Evolutionary conservation across 2,113 vertebrate species (phyloP).

Genomic region (Muntiacus reevesi): DNA sequence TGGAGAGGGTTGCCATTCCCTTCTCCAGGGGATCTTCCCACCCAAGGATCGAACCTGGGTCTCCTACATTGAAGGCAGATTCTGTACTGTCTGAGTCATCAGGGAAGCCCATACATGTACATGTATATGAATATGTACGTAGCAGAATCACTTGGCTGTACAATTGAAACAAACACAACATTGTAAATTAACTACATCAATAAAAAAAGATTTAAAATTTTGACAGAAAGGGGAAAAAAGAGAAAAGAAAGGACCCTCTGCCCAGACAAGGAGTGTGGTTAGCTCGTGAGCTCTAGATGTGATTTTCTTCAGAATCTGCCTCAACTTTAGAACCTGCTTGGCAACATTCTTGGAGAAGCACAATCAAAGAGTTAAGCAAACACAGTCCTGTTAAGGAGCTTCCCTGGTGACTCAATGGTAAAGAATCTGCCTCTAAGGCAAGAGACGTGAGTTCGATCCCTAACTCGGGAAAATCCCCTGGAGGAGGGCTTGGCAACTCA

Average conservation of each 20-base stretch:
- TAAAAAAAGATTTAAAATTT: background rate
- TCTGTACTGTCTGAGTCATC: background rate
- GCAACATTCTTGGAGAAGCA: background rate
- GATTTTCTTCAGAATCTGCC: background rate
- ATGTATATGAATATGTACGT: background rate
- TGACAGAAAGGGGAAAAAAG: background rate
- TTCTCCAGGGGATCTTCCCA: background rate
- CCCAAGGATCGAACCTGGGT: background rate
- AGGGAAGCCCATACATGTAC: background rate
- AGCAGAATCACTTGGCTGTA: background rate
- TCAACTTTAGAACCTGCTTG: background rate
- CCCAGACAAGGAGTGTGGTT: background rate
- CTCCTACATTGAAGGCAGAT: background rate
- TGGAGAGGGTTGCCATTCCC: background rate
- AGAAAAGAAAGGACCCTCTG: background rate
- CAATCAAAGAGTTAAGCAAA: constrained; percentile 13
- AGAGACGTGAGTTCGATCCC: background rate
- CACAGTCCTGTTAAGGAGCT: background rate
- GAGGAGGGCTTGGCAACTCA: background rate
- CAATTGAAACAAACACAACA: background rate
- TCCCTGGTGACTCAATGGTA: background rate
- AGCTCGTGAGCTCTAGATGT: background rate
- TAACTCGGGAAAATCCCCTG: background rate
- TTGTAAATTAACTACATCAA: background rate
- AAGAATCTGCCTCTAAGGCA: background rate